These are phyloP conservation scores for Labrus mixtus DNA, from an alignment of 2,113 vertebrate species.

Conservation along the genomic window DNA sequence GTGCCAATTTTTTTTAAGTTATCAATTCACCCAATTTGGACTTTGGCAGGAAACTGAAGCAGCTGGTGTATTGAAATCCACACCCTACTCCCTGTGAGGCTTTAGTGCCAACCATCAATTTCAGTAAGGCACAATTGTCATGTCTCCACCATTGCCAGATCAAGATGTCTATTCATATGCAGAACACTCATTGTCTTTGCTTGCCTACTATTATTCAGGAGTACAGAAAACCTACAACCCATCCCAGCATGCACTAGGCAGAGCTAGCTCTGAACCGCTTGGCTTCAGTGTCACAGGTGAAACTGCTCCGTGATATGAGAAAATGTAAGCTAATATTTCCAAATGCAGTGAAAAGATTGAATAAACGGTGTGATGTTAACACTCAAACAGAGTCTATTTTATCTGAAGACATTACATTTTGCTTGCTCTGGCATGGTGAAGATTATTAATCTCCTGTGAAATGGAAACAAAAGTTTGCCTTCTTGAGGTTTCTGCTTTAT, in stretches of 20 bases:
- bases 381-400: slow-evolving; percentile 27
- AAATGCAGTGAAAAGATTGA: slow-evolving; percentile 18
- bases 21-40: too few species aligned
- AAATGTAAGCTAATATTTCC: slow-evolving; percentile 5
- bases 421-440: slow-evolving; percentile 23
- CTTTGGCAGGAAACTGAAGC: not conserved
- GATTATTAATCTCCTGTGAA: slow-evolving; percentile 68
- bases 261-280: not conserved
- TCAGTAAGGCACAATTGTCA: not conserved
- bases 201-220: not conserved
- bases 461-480: slow-evolving; percentile 65
- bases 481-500: slow-evolving; percentile 52
- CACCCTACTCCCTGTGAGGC: not conserved
- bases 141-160: not conserved
- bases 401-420: slow-evolving; percentile 49
- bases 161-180: not conserved
- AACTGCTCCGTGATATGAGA: not conserved
- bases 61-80: not conserved
- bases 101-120: slow-evolving; percentile 4
- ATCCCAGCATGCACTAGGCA: not conserved
- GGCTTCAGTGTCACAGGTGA: not conserved
- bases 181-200: not conserved
- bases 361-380: slow-evolving; percentile 36
- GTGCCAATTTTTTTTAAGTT: too few species aligned
- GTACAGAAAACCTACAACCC: not conserved